A percentile compares a stretch with the other conserved stretches of the same genome.
Conservation (phyloP, 2,797 vertebrate species). For the Harpagifer antarcticus region DNA sequence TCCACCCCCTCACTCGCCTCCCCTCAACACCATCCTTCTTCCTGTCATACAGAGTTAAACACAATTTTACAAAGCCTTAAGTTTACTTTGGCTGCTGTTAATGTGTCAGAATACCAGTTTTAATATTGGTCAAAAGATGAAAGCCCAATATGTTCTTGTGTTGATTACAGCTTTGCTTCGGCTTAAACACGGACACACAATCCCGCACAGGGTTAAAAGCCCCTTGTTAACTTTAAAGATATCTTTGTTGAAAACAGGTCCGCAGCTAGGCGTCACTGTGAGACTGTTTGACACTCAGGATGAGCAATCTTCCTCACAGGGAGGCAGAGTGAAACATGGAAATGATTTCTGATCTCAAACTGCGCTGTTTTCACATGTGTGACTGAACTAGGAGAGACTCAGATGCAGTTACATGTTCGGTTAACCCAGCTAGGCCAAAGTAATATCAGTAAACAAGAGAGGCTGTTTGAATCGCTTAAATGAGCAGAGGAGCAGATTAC, state of each 20-base stretch:
- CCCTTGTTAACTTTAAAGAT: constrained; percentile 41
- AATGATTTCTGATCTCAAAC: constrained; percentile 66
- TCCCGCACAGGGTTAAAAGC: constrained; percentile 24
- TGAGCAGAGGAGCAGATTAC: not conserved
- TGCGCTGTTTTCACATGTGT: constrained; percentile 55
- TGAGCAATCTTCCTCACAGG: constrained; percentile 56
- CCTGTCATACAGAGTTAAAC: constrained; percentile 46
- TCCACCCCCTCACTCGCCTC: constrained; percentile 43
- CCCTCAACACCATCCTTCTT: not conserved
- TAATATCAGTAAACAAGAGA: not conserved
- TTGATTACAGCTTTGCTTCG: constrained; percentile 39
- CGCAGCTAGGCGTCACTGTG: constrained; percentile 19
- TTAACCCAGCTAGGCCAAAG: constrained; percentile 27
- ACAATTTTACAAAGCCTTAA: constrained; percentile 35
- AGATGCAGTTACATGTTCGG: constrained; percentile 21
- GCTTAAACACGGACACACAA: constrained; percentile 19
- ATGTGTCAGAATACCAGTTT: constrained; percentile 52
- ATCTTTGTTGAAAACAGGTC: constrained; percentile 15
- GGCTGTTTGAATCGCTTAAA: constrained; percentile 8
- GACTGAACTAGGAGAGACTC: constrained; percentile 31
- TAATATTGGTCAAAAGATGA: constrained; percentile 52
- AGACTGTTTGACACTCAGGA: constrained; percentile 37
- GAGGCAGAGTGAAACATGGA: constrained; percentile 57
- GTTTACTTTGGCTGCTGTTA: constrained; percentile 53
- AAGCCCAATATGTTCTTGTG: constrained; percentile 53